A percentile compares a stretch with the other conserved stretches of the same genome.
Evolutionary conservation across 2,113 vertebrate genomes (phyloP).

Genomic region (Melozone crissalis): DNA sequence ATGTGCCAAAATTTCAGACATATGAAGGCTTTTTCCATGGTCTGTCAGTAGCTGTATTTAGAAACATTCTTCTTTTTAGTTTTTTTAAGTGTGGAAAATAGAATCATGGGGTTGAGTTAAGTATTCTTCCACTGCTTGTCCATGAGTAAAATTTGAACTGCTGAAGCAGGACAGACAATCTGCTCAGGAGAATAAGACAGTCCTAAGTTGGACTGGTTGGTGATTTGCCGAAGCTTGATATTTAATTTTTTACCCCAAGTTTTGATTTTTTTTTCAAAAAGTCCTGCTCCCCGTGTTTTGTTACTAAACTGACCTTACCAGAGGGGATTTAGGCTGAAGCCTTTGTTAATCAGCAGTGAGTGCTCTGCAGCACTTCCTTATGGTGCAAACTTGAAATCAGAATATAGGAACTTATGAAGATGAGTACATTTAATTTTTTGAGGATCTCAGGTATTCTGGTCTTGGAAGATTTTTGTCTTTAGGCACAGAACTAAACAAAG

Average conservation of each 20-base stretch:
- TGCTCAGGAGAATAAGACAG: not conserved
- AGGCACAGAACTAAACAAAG: not conserved
- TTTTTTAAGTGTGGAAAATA: slow-evolving; percentile 47
- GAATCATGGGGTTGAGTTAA: slow-evolving; percentile 36
- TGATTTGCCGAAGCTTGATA: not conserved
- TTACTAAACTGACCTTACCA: not conserved
- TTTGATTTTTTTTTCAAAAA: not conserved
- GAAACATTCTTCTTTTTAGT: slow-evolving; percentile 56
- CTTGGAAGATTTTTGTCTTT: not conserved
- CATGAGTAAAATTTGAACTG: not conserved
- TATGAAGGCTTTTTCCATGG: slow-evolving; percentile 64
- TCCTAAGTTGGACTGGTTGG: not conserved
- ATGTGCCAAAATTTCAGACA: slow-evolving; percentile 50
- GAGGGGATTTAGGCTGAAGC: not conserved
- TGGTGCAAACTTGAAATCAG: not conserved
- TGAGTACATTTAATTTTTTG: accelerated
- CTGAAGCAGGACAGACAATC: not conserved
- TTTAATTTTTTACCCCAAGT: not conserved
- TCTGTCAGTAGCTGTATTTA: slow-evolving; percentile 73
- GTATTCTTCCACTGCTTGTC: slow-evolving; percentile 36
- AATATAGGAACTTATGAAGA: not conserved
- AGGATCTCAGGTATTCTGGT: not conserved
- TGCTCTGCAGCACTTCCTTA: not conserved
- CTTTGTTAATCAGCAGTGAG: not conserved
- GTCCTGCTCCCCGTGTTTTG: not conserved